These are phyloP conservation scores for Nomada lathburiana DNA, from an alignment of 2,888 invertebrate genomes.

Conservation along the genomic window DNA sequence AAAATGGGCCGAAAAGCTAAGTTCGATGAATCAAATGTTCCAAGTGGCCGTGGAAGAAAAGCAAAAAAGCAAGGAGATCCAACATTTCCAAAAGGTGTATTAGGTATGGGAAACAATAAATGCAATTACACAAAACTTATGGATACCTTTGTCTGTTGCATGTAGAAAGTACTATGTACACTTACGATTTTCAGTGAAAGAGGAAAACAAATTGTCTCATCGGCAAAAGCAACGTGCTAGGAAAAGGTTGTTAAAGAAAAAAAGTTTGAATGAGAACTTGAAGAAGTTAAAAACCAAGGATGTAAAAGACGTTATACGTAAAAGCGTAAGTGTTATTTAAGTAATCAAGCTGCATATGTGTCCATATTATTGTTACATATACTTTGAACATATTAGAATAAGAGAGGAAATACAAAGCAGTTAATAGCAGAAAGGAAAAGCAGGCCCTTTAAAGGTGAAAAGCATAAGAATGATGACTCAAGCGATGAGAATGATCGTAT, in stretches of 20 bases:
- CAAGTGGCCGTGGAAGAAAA: slow-evolving; percentile 94
- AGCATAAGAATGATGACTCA: background rate
- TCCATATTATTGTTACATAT: background rate
- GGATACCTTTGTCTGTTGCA: background rate
- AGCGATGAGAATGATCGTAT: slow-evolving; percentile 20
- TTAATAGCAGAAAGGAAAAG: slow-evolving; percentile 14
- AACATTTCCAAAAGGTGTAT: slow-evolving; percentile 87
- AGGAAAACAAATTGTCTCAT: slow-evolving; percentile 87
- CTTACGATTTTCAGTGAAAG: slow-evolving; percentile 82
- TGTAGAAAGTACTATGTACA: background rate
- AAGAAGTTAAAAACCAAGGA: slow-evolving; percentile 25
- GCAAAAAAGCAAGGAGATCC: slow-evolving; percentile 95
- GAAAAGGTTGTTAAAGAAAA: slow-evolving; percentile 85
- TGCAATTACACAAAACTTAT: background rate
- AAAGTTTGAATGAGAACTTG: slow-evolving; percentile 58
- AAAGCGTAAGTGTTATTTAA: slow-evolving; percentile 36
- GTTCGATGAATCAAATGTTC: slow-evolving; percentile 89
- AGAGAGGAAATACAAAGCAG: slow-evolving; percentile 12
- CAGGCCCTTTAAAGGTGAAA: slow-evolving; percentile 31
- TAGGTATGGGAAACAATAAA: slow-evolving; percentile 81
- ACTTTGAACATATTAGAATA: slow-evolving; percentile 31
- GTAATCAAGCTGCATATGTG: background rate
- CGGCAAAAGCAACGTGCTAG: slow-evolving; percentile 89
- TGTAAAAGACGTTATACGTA: background rate
- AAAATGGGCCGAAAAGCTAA: slow-evolving; percentile 94